These are phyloP conservation scores for Tokudaia muenninki DNA, from an alignment of 2,797 vertebrate species.

Conservation along the genomic window DNA sequence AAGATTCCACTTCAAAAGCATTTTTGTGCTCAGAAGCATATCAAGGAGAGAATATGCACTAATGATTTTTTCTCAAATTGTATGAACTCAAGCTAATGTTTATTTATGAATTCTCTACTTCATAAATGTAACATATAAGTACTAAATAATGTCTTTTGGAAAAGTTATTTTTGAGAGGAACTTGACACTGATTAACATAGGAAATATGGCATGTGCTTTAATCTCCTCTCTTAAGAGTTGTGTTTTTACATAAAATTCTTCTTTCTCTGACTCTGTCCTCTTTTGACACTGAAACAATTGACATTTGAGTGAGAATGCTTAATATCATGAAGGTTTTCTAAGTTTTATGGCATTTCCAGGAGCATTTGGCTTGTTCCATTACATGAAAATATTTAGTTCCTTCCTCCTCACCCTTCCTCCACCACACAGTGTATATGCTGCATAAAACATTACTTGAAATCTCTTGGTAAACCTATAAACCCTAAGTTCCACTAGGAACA, in stretches of 20 bases:
- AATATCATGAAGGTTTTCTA: rapidly evolving
- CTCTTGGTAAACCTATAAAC: neutral
- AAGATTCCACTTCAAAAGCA: constrained; percentile 63
- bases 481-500: neutral
- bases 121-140: neutral
- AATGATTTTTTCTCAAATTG: neutral
- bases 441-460: neutral
- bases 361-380: neutral
- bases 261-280: neutral
- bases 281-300: neutral
- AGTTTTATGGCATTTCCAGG: neutral
- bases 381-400: neutral
- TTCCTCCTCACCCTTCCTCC: rapidly evolving
- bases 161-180: neutral
- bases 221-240: neutral
- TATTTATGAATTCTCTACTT: neutral
- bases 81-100: neutral
- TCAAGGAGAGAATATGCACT: neutral
- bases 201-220: neutral
- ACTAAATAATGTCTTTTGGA: neutral
- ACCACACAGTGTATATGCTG: neutral
- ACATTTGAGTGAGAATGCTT: neutral
- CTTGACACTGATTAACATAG: neutral
- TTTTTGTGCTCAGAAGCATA: constrained; percentile 2
- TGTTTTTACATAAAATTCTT: neutral